phyloP scores from a whole-genome alignment of 1,140 invertebrate genomes.

The Pachyrhynchus sulphureomaculatus region DNA sequence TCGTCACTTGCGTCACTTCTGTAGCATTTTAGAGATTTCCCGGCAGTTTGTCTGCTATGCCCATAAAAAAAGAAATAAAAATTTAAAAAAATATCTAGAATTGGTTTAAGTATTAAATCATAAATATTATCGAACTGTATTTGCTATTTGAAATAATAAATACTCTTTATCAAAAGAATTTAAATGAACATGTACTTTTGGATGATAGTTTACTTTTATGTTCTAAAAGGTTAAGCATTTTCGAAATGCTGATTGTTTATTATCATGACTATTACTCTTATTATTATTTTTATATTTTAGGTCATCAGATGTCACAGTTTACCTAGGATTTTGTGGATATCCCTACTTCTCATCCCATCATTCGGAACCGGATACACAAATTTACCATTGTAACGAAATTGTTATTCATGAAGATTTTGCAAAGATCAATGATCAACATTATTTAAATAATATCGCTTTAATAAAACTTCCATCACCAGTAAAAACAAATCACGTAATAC shows the following conservation, averaged over 20 bases:
- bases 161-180: too few species aligned
- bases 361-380: neutral
- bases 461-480: neutral
- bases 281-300: neutral
- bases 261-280: neutral
- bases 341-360: neutral
- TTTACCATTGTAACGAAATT: neutral
- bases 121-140: too few species aligned
- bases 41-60: too few species aligned
- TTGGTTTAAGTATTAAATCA: too few species aligned
- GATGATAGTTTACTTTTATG: too few species aligned
- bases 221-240: neutral
- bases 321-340: neutral
- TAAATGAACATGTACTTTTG: too few species aligned
- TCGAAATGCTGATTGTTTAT: neutral
- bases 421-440: neutral
- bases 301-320: neutral
- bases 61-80: too few species aligned
- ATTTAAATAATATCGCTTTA: slow-evolving; percentile 11
- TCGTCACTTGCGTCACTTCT: too few species aligned
- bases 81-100: too few species aligned
- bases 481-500: neutral
- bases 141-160: too few species aligned
- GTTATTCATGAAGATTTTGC: slow-evolving; percentile 4
- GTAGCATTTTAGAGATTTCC: too few species aligned